Evolutionary conservation across 2,888 invertebrate species (phyloP).

Genomic region (Meghimatium bilineatum): DNA sequence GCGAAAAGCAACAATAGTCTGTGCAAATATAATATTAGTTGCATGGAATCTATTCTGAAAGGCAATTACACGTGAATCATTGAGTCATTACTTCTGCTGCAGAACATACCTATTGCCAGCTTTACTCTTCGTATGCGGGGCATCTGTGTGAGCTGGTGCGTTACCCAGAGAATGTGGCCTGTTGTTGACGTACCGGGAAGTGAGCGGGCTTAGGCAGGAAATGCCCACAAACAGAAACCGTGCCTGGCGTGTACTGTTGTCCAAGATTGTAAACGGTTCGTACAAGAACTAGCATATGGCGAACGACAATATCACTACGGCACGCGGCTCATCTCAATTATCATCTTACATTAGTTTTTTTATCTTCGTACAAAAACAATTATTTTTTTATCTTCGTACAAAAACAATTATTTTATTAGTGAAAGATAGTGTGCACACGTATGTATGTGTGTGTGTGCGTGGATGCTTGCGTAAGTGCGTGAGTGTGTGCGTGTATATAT

Average conservation of each 20-base stretch:
- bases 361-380: no score
- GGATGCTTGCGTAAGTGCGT: neutral
- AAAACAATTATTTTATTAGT: no score
- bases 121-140: neutral
- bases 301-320: neutral
- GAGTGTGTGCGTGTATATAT: neutral
- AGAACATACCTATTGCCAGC: neutral
- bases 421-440: neutral
- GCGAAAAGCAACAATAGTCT: no score
- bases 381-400: no score
- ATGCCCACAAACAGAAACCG: neutral
- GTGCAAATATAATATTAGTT: no score
- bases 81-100: neutral
- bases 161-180: neutral
- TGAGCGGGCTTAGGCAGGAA: constrained; percentile 10
- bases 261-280: neutral
- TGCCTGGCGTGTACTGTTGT: neutral
- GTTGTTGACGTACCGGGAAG: constrained; percentile 13
- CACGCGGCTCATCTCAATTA: constrained; percentile 21
- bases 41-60: no score
- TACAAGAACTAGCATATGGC: neutral
- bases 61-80: neutral
- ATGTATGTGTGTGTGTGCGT: neutral
- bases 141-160: neutral
- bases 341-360: neutral